Base-by-base conservation (phyloP, 2,113 vertebrate genomes). In the Callorhinus ursinus region DNA sequence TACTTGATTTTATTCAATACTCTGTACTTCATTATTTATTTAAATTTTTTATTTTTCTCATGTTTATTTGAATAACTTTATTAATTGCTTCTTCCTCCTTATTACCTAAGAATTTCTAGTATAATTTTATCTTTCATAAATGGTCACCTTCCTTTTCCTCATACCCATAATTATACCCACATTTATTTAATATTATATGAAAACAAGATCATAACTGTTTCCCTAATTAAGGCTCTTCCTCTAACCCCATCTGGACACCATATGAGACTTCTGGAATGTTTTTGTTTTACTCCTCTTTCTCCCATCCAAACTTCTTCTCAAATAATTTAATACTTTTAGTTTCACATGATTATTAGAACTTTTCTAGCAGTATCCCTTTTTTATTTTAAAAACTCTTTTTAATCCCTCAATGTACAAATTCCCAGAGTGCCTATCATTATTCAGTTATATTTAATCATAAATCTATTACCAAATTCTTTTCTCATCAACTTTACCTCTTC, bases 261-360 rank as follows among this genome's bases (percentile, higher is more conserved):
- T 69, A 51, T 61, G 90, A 95, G 31, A 72, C 2, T 21, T 61
- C 39, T 42, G 67, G 42, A 91, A 61, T 93, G 46, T 74, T 92
- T 87, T 93, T 36, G 6, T 49, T 93, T 83, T 90, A 67, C 24
- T 90, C n/a, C 86, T 49, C 57, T 79, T 67, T 67, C 3, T 71
- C 4, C 53, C 5, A 86, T 57, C 11, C 36, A 63, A 90, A 95
- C 2, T 93, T 49, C 6, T 6, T 72, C 22, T 96, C 53, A 42
- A 86, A 81, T 90, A 90, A 95, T 83, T 94, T 82, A 79, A 55
- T 84, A 39, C n/a, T 92, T 96, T 93, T 61, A 92, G 31, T 93
- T 93, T 92, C 46, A 84, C 14, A 42, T 0, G 72, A 0, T 89
- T 90, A 31, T 57, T 95, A 72, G 19, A 93, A 88, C 86, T 89